phyloP scores from a whole-genome alignment of 2,888 invertebrate species.

The Pecten maximus region DNA sequence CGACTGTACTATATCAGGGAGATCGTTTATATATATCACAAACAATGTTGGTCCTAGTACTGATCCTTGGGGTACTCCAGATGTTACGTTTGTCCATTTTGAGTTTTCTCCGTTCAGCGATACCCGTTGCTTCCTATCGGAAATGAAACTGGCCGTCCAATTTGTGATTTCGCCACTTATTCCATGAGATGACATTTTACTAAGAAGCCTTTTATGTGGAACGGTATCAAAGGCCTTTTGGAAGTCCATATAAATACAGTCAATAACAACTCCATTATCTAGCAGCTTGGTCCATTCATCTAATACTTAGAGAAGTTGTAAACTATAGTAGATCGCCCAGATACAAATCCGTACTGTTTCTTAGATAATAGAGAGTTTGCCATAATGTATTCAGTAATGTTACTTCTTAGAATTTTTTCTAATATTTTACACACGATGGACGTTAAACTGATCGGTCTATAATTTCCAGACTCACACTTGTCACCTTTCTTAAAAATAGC shows the following conservation, averaged over 20 bases:
- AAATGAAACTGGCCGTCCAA: conserved; percentile 33
- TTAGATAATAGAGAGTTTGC: no score
- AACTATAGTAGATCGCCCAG: background rate
- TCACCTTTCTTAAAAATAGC: background rate
- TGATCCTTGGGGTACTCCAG: conserved; percentile 44
- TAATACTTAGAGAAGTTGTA: background rate
- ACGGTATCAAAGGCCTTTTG: conserved; percentile 38
- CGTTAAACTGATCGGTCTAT: no score
- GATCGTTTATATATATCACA: conserved; percentile 36
- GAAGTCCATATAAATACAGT: conserved; percentile 36
- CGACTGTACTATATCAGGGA: conserved; percentile 30
- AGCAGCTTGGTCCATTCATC: background rate
- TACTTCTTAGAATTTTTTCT: no score
- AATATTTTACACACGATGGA: background rate
- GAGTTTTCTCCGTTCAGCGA: conserved; percentile 14
- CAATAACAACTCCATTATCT: background rate
- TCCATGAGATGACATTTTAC: background rate
- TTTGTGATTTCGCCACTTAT: background rate
- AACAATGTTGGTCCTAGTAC: conserved; percentile 38
- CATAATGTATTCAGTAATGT: background rate
- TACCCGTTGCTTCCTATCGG: conserved; percentile 3
- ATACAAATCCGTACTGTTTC: conserved; percentile 28
- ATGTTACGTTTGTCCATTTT: background rate
- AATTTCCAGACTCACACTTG: no score
- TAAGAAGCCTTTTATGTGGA: conserved; percentile 1